Base-by-base conservation (phyloP, 2,113 vertebrate genomes). In the Mixornis gularis region DNA sequence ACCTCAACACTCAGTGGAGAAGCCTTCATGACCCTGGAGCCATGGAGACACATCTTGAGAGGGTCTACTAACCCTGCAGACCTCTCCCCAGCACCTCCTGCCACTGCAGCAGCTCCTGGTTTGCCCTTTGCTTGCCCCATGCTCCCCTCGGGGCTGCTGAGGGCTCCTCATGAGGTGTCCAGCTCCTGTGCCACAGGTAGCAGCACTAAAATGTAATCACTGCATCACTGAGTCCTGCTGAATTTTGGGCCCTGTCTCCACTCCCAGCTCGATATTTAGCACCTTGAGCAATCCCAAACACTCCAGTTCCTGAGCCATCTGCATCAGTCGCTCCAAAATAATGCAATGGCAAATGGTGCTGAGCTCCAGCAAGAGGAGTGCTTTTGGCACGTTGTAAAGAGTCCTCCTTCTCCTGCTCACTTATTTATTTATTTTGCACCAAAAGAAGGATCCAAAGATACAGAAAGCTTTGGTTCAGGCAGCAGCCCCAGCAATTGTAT, bases 401-500 rank as follows among this genome's bases (percentile, higher is more conserved):
- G 58, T 66, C 72, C 82, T 73, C 62, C 62, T 72, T 71, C 79
- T 82, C 38, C 51, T 89, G 34, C 59, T 92, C 43, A 1, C 32
- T 76, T 80, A 60, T 79, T 82, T 92, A 77, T 74, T 95, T 86
- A 64, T 82, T 86, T 90, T 4, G 14, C 51, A 68, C 51, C 44
- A 51, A 89, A 92, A 89, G 44, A 62, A 38, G 36, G 48, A 59
- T 41, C 81, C 48, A 27, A 76, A 88, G 79, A 25, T 4, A 72
- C 30, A 84, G 71, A 93, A 71, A 65, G 66, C 77, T 71, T 80
- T 89, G 21, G 1, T 64, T 92, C 76, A 94, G 74, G 79, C 91
- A 85, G 90, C 84, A 93, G 65, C 65, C 68, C 60, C 72, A 90
- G 90, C 81, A 89, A 74, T 91, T 95, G 84, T 95, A 32, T 97